Evolutionary conservation across 2,113 vertebrate genomes (phyloP).

Genomic region (Syngnathus scovelli): DNA sequence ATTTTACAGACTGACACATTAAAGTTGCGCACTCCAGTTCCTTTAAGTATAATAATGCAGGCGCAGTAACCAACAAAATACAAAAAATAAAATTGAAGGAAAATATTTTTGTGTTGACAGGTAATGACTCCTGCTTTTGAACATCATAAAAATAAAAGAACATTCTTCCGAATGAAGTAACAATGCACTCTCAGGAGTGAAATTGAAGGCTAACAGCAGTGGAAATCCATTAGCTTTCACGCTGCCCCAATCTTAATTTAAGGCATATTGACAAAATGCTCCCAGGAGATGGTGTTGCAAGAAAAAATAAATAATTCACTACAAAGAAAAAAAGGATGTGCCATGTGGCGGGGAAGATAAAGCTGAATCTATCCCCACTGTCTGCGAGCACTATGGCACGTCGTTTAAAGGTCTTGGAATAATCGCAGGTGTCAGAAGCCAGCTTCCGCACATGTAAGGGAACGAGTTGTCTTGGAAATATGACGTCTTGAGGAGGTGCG

Average conservation of each 20-base stretch:
- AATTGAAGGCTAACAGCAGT: slow-evolving; percentile 38
- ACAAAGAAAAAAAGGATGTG: slow-evolving; percentile 37
- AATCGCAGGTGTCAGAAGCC: slow-evolving; percentile 62
- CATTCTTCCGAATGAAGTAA: slow-evolving; percentile 51
- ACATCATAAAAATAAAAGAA: slow-evolving; percentile 30
- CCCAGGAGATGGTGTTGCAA: slow-evolving; percentile 29
- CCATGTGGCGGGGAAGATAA: slow-evolving; percentile 61
- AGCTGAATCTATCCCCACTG: slow-evolving; percentile 59
- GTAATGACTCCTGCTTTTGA: slow-evolving; percentile 47
- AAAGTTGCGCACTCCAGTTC: neutral
- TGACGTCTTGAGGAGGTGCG: slow-evolving; percentile 28
- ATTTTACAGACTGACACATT: neutral
- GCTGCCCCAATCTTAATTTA: slow-evolving; percentile 36
- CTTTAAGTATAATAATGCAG: neutral
- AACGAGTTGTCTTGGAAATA: slow-evolving; percentile 45
- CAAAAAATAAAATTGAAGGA: neutral
- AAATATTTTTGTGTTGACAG: slow-evolving; percentile 45
- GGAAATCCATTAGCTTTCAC: slow-evolving; percentile 46
- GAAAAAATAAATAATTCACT: slow-evolving; percentile 52
- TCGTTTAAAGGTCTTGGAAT: slow-evolving; percentile 67
- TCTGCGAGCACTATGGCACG: slow-evolving; percentile 55
- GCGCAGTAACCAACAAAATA: neutral
- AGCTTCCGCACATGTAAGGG: slow-evolving; percentile 43
- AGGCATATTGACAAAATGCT: slow-evolving; percentile 48
- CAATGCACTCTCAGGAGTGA: slow-evolving; percentile 40